A percentile compares a stretch with the other conserved stretches of the same genome.
Evolutionary conservation across 1,140 invertebrate species (phyloP).

Genomic region (Orchestia grillus): DNA sequence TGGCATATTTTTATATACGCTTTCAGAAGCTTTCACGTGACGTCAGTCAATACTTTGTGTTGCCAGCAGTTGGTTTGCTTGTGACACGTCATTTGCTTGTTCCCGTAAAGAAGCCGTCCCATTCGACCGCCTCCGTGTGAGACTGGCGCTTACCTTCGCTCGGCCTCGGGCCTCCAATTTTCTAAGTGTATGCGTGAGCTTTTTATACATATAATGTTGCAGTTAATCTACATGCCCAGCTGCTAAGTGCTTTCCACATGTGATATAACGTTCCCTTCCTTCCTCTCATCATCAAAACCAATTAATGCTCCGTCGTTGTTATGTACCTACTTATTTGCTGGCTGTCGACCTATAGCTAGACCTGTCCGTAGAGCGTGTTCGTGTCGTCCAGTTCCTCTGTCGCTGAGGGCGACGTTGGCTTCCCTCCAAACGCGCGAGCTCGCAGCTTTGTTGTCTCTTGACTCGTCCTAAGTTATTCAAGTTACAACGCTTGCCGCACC

Average conservation of each 20-base stretch:
- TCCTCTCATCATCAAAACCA: not conserved
- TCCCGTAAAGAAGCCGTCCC: constrained; percentile 46
- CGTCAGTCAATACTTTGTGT: constrained; percentile 33
- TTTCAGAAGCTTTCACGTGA: constrained; percentile 4
- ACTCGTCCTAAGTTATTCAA: not conserved
- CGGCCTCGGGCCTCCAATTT: constrained; percentile 24
- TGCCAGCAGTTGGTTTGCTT: constrained; percentile 52
- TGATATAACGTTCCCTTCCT: constrained; percentile 41
- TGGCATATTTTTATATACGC: constrained; percentile 56
- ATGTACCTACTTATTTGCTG: not conserved
- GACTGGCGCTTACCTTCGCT: constrained; percentile 43
- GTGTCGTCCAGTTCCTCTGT: not conserved
- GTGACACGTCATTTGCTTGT: constrained; percentile 52
- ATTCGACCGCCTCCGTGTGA: constrained; percentile 1
- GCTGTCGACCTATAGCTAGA: not conserved
- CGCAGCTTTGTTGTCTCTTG: not conserved
- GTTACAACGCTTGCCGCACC: not conserved
- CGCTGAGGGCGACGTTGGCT: not conserved
- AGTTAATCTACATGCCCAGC: constrained; percentile 52
- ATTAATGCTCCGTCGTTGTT: constrained; percentile 32
- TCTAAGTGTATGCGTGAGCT: constrained; percentile 53
- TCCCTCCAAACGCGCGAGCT: constrained; percentile 2
- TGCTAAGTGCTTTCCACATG: constrained; percentile 52
- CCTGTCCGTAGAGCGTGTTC: not conserved
- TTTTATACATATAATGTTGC: constrained; percentile 48